Base-by-base conservation (phyloP, 2,888 invertebrate species). In the Yponomeuta cagnagella region DNA sequence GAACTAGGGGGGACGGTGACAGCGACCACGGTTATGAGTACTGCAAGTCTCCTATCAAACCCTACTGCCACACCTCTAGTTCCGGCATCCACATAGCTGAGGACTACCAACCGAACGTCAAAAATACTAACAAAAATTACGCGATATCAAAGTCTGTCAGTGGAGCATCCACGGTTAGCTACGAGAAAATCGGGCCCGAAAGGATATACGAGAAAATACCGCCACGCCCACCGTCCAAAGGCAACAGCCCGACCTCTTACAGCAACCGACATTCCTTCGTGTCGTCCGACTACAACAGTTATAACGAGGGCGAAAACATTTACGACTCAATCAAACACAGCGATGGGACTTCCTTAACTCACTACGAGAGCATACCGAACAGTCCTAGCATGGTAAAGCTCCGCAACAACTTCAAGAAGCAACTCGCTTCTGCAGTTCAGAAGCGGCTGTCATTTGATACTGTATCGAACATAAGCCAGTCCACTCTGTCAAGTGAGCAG, bases 271-370 rank as follows among this genome's bases (percentile, higher is more conserved):
- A 90, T 78, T 91, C 90, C 0, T 84, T 86, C 72, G 81, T 85
- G 58, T 89, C 81, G 3, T 82, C 89, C 0, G 91, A 91, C 72
- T 90, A 89, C 74, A 84, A 83, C 0, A 83, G 82, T 1, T 91
- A 92, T 76, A 91, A 89, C 74, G 92, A 91, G 58, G 90, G 86
- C 31, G 94, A 94, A 74, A 94, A 94, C 76, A 94, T 94, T 74
- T 94, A 94, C 75, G 94, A 94, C 73, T 94, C 94, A 1, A 94
- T 94, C 73, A 94, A 94, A 76, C 93, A 93, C 67, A 82, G 84
- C 1, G 93, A 93, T 71, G 89, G 83, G 0, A 81, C 80, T 1
- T 92, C 93, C 0, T 78, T 93, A 31, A 93, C 93, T 0, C 93
- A 94, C 78, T 94, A 95, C 79, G 94, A 95, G 77, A 94, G 94